Evolutionary conservation across 2,888 invertebrate species (phyloP), one percentile per base, ranked within the genome.

Genomic region (Ophion costatus): DNA sequence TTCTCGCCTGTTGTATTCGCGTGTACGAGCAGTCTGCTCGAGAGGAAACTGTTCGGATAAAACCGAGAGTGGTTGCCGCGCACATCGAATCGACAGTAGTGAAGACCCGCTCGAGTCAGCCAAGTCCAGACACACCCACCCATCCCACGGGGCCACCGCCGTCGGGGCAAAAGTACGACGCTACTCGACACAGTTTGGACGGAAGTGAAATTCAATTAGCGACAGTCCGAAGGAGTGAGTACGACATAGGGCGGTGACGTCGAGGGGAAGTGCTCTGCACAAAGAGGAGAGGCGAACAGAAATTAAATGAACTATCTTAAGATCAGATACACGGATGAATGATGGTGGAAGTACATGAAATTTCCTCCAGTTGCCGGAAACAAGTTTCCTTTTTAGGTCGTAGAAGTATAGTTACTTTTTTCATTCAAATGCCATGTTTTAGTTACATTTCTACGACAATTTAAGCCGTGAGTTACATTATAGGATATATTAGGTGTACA

Each of bases 151-250:
- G 22, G 73, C 38, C 75, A 71, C 56, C 56, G 59, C 38, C 11
- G 38, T 71, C 0, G 17, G 56, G 56, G 51, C 17, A 75, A 71
- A 57, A 79, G 45, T 57, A 75, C 63, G 59, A 59, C 45, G 57
- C 61, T 79, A 67, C 75, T 75, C 63, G 76, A 73, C 63, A 80
- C 82, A 42, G n/a, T 51, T 63, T 29, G 69, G 71, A 84, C 67
- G 63, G 59, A 80, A 81, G 80, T 78, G 80, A 85, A 89, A 89
- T 85, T 88, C 80, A 87, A 89, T 89, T 88, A 89, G 84, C 83
- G 81, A 86, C 84, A 86, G 86, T 87, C 82, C 71, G 81, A 86
- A 84, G 87, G 82, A 83, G 80, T 59, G 20, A 4, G 56, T 17
- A n/a, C 14, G n/a, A 56, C 9, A 10, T 2, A 20, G 20, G 7